Evolutionary conservation across 1,140 invertebrate genomes (phyloP), one percentile per base, ranked within the genome.

Genomic region (Cotesia vestalis): DNA sequence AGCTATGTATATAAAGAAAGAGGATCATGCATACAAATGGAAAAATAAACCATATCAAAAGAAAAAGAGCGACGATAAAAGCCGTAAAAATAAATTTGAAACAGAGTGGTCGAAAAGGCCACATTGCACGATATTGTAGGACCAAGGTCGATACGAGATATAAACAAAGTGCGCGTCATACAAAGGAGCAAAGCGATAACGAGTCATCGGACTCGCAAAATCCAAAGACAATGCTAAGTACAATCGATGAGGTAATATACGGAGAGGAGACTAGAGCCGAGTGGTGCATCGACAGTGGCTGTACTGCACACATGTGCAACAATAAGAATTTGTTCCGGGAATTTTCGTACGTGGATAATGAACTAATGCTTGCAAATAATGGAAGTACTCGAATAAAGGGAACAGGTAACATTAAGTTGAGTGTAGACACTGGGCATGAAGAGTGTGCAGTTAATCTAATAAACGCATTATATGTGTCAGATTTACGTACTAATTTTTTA

Each of bases 271-370:
- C 12, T 0, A 68, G n/a, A 8, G 36, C 5, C 14, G 11, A 12
- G 51, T 76, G 76, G 76, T 76, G 73, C 51, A 9, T 76, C 4
- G 72, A 74, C 38, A 76, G 74, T 59, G 73, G 71, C 14, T 70
- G 36, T 8, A 76, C 71, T 0, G 36, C 11, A 0, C 74, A 78
- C 20, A 72, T 76, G 61, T 76, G 73, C 14, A 66, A 68, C 20
- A 38, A 78, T 11, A 63, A 40, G 27, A 52, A 55, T 9, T 53
- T 63, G 9, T 74, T 77, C 9, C 3, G 69, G 61, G 57, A 72
- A 8, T 66, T 71, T 61, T 40, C 57, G 12, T 3, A 12, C 9
- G 14, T 63, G 40, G 64, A 78, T n/a, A 61, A 20, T 6, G 52
- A 40, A 63, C 1, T 78, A 51, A 71, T 46, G 36, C 62, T 74